Evolutionary conservation across 2,888 invertebrate species (phyloP), one percentile per base, ranked within the genome.

Genomic region (Electrophaes corylata): DNA sequence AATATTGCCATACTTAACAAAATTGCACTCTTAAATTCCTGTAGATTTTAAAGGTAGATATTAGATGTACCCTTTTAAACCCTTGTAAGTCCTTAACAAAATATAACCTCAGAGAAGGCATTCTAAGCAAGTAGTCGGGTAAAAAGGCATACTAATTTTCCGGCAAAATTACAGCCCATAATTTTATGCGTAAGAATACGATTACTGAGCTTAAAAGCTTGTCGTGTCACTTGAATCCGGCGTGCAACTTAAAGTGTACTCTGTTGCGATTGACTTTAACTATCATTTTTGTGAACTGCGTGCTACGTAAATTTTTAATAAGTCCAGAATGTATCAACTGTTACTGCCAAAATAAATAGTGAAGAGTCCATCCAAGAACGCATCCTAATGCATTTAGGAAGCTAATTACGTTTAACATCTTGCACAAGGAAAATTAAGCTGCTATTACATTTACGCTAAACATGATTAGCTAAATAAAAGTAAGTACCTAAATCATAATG

Each of bases 151-250:
- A 44, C 31, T 39, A 45, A 50, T 49, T 56, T 39, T 31, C 33
- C 14, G 33, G 23, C 31, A 45, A 50, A 50, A 50, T 50, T 50
- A 49, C 45, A 45, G 31, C 45, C 56, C 23, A 49, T 56, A 56
- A 50, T 56, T 50, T 56, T 56, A 56, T 56, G 56, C 49, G 33
- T 40, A 56, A 40, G 56, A 50, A 50, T 37, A 48, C 48, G 43
- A 53, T 47, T 41, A 14, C 41, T 16, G 33, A 46, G 20, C 40
- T 23, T 33, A 40, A 53, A 40, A 11, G 19, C 40, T 19, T 16
- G 19, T 20, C n/a, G 19, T 19, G 5, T 20, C 40, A 49, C 50
- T 50, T 18, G 12, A 40, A 50, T 20, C 12, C 33, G 10, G 19
- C 40, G 19, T 20, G 29, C 16, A 40, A 4, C 5, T n/a, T 12